phyloP scores from a whole-genome alignment of 2,888 invertebrate species.

The Nomada fabriciana region DNA sequence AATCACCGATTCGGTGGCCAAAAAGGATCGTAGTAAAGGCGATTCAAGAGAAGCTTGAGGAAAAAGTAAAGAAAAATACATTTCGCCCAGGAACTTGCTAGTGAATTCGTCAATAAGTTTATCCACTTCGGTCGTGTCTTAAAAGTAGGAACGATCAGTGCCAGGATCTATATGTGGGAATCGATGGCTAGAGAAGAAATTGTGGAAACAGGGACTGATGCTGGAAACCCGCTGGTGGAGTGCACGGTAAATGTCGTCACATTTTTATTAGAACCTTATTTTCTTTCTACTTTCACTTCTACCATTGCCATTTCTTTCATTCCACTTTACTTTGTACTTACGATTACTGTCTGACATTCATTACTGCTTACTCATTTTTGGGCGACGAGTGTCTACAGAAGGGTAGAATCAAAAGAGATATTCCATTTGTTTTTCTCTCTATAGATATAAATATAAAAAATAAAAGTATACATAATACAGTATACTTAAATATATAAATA shows the following conservation, averaged over 20 bases:
- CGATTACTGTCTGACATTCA: background rate
- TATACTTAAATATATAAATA: background rate
- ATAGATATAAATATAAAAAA: background rate
- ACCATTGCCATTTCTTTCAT: background rate
- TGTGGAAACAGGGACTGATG: slow-evolving; percentile 8
- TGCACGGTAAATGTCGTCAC: slow-evolving; percentile 5
- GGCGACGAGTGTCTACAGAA: background rate
- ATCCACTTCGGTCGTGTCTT: slow-evolving; percentile 13
- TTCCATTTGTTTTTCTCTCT: background rate
- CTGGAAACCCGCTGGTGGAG: background rate
- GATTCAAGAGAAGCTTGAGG: background rate
- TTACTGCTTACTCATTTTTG: background rate
- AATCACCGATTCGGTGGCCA: background rate
- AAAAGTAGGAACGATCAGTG: slow-evolving; percentile 19
- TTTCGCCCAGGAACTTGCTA: slow-evolving; percentile 18
- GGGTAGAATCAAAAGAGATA: background rate
- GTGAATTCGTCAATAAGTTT: slow-evolving; percentile 38
- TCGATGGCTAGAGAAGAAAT: background rate
- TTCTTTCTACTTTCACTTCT: background rate
- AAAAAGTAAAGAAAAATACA: slow-evolving; percentile 25
- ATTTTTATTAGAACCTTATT: slow-evolving; percentile 12
- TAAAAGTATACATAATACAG: no score
- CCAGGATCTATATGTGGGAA: slow-evolving; percentile 11
- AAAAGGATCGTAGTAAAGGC: background rate
- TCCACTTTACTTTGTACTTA: background rate